These are phyloP conservation scores for Lanistes nyassanus DNA, from an alignment of 1,140 invertebrate genomes.

Conservation along the genomic window DNA sequence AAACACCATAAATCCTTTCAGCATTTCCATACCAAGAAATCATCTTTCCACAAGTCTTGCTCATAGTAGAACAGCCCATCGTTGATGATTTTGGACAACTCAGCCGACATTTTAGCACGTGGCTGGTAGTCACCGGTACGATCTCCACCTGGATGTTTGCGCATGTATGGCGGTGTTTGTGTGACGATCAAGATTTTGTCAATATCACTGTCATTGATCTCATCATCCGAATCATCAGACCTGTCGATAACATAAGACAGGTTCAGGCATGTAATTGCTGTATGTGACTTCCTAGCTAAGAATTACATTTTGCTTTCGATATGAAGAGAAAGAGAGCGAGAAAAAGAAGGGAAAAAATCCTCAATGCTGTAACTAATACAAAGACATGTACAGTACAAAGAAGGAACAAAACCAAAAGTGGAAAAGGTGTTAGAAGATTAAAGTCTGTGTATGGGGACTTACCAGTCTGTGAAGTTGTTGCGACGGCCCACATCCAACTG, in stretches of 20 bases:
- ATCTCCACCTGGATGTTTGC: conserved; percentile 65
- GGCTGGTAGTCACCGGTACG: conserved; percentile 59
- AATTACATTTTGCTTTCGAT: conserved; percentile 4
- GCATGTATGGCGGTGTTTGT: conserved; percentile 73
- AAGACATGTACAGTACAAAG: neutral
- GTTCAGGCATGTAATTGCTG: neutral
- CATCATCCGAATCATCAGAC: conserved; percentile 81
- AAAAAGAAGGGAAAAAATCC: neutral
- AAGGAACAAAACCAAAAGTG: neutral
- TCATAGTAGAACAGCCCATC: conserved; percentile 96
- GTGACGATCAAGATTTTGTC: conserved; percentile 96
- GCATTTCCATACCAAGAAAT: conserved; percentile 33
- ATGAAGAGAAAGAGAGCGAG: neutral
- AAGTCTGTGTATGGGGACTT: conserved; percentile 8
- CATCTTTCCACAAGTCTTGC: conserved; percentile 60
- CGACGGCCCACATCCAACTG: conserved; percentile 74
- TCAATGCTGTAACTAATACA: neutral
- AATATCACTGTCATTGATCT: conserved; percentile 85
- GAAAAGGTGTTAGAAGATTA: neutral
- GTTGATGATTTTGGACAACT: conserved; percentile 92
- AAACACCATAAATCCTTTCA: neutral
- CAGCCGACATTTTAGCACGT: conserved; percentile 81
- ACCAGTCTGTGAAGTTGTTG: conserved; percentile 78
- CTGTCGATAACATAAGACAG: conserved; percentile 35
- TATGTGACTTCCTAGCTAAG: conserved; percentile 1